Evolutionary conservation across 2,113 vertebrate genomes (phyloP).

Genomic region (Podiceps cristatus): DNA sequence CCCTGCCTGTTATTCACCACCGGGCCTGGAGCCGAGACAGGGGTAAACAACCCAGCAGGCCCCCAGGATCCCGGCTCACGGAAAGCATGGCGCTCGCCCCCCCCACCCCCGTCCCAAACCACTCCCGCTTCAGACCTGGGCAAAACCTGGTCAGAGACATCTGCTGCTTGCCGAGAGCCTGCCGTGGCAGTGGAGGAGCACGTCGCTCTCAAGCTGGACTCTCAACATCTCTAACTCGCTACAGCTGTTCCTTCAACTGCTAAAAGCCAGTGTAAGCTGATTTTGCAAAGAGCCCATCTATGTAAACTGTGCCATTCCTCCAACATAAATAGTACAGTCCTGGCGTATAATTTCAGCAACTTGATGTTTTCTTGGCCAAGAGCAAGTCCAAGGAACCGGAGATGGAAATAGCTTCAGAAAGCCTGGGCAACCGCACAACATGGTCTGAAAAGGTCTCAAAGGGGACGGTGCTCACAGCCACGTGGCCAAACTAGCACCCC

Average conservation of each 20-base stretch:
- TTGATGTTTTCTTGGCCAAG: constrained; percentile 64
- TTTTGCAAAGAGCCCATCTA: constrained; percentile 9
- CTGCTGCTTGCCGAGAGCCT: accelerated
- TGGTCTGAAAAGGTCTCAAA: neutral
- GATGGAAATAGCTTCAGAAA: constrained; percentile 34
- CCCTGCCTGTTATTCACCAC: neutral
- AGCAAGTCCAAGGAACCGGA: constrained; percentile 10
- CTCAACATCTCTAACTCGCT: constrained; percentile 40
- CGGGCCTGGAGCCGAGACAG: accelerated
- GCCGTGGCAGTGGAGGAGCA: neutral
- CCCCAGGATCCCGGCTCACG: neutral
- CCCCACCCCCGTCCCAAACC: neutral
- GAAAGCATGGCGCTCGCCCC: accelerated
- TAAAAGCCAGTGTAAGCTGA: constrained; percentile 43
- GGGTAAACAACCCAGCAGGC: neutral
- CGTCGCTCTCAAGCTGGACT: neutral
- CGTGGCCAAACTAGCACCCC: neutral
- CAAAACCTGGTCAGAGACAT: neutral
- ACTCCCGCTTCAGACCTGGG: neutral
- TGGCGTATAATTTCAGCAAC: constrained; percentile 43
- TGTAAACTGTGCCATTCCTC: neutral
- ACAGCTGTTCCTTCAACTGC: constrained; percentile 46
- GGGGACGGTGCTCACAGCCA: neutral
- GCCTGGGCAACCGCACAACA: neutral
- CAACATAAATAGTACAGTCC: constrained; percentile 35